phyloP scores from a whole-genome alignment of 1,140 invertebrate species.

The Ceratoteleas bidentatus region DNA sequence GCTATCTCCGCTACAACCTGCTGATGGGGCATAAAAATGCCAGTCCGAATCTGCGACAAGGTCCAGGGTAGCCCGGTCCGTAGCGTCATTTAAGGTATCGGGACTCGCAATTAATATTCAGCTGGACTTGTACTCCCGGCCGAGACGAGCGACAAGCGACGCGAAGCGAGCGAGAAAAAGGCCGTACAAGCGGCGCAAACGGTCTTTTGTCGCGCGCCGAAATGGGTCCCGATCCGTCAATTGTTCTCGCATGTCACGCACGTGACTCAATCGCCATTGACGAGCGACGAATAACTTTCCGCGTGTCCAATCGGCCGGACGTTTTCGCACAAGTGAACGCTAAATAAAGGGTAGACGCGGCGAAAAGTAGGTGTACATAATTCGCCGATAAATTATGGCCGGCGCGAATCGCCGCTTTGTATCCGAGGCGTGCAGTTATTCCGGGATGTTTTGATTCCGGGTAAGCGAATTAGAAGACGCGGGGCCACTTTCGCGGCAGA shows the following conservation, averaged over 20 bases:
- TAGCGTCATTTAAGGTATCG: conserved; percentile 58
- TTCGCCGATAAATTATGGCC: conserved; percentile 32
- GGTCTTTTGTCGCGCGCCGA: conserved; percentile 36
- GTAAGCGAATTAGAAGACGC: background rate
- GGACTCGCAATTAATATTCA: conserved; percentile 60
- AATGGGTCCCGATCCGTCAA: conserved; percentile 35
- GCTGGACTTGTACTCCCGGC: conserved; percentile 33
- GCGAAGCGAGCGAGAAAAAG: conserved; percentile 25
- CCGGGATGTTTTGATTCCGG: background rate
- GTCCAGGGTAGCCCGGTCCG: conserved; percentile 20
- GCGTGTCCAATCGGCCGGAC: conserved; percentile 42
- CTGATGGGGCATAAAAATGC: conserved; percentile 61
- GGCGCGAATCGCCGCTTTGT: conserved; percentile 23
- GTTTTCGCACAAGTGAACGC: conserved; percentile 32
- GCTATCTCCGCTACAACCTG: conserved; percentile 57
- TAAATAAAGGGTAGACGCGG: conserved; percentile 41
- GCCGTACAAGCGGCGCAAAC: conserved; percentile 27
- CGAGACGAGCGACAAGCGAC: conserved; percentile 29
- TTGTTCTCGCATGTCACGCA: conserved; percentile 52
- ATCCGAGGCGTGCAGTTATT: conserved; percentile 12
- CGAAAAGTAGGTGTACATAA: conserved; percentile 54
- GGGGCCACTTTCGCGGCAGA: background rate
- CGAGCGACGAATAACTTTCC: conserved; percentile 39
- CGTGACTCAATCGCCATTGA: conserved; percentile 53
- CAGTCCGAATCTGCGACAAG: conserved; percentile 51